Evolutionary conservation across 2,888 invertebrate genomes (phyloP).

Genomic region (Mactromeris polynyma): DNA sequence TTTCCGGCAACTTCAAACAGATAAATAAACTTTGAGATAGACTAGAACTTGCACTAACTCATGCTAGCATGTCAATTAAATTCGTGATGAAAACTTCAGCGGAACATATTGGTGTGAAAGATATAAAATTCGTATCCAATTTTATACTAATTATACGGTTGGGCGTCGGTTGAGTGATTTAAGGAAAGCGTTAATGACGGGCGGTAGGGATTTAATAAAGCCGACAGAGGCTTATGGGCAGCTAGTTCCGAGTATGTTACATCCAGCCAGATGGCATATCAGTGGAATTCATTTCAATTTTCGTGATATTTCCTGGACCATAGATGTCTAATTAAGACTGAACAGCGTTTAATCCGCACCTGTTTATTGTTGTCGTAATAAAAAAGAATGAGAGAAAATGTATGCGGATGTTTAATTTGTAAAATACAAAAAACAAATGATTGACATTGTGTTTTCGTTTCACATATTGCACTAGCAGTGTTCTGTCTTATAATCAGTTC

Average conservation of each 20-base stretch:
- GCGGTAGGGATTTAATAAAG: constrained; percentile 39
- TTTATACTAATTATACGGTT: constrained; percentile 60
- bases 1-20: constrained; percentile 68
- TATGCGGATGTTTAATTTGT: too few species aligned
- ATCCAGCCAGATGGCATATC: constrained; percentile 4
- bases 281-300: neutral
- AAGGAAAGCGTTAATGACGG: constrained; percentile 49
- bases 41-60: constrained; percentile 48
- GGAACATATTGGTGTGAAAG: constrained; percentile 23
- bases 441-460: too few species aligned
- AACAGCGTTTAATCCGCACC: neutral
- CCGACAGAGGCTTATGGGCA: constrained; percentile 28
- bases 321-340: neutral
- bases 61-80: constrained; percentile 53
- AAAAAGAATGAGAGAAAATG: neutral
- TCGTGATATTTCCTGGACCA: neutral
- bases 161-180: constrained; percentile 54
- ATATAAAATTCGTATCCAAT: constrained; percentile 53
- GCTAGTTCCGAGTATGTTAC: neutral
- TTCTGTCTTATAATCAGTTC: too few species aligned
- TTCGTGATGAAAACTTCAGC: constrained; percentile 44
- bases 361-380: neutral
- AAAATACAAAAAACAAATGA: too few species aligned
- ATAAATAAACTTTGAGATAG: constrained; percentile 18
- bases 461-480: too few species aligned